Conservation (phyloP, 2,888 invertebrate genomes). For the Herminia tarsipennalis region DNA sequence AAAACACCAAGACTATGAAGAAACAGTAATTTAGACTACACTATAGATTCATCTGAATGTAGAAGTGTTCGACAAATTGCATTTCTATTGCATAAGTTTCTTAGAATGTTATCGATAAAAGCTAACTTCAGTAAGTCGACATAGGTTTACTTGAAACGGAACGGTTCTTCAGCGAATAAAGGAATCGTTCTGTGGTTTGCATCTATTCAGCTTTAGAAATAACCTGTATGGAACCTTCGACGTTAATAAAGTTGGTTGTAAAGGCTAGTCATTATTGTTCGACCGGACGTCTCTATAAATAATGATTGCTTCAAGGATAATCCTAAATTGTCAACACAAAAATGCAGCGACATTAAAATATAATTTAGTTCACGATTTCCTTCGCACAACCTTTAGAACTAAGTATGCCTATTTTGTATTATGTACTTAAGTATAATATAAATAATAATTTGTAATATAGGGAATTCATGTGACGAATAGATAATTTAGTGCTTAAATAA, state of each 20-base stretch:
- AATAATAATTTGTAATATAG: too few relatives aligned
- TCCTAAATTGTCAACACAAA: conserved; percentile 20
- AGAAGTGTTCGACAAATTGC: too few relatives aligned
- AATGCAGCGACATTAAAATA: conserved; percentile 30
- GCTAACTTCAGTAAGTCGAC: conserved; percentile 1
- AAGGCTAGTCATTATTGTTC: conserved; percentile 34
- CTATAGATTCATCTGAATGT: too few relatives aligned
- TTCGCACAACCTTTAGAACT: conserved; percentile 16
- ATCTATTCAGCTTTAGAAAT: conserved; percentile 16
- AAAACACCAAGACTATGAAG: background rate
- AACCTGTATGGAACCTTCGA: background rate
- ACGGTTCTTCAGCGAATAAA: conserved; percentile 16
- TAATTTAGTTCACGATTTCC: conserved; percentile 38
- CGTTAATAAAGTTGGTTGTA: conserved; percentile 6
- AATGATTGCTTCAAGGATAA: conserved; percentile 34
- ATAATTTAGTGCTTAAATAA: background rate
- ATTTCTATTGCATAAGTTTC: too few relatives aligned
- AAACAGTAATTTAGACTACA: background rate
- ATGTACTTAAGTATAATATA: too few relatives aligned
- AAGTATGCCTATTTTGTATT: too few relatives aligned
- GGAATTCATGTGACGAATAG: conserved; percentile 25
- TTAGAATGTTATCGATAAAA: background rate
- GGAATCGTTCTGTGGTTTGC: conserved; percentile 11
- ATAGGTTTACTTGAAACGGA: background rate
- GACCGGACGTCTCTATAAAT: conserved; percentile 22